Evolutionary conservation across 1,140 invertebrate genomes (phyloP).

Genomic region (Drosophila chauvacae): DNA sequence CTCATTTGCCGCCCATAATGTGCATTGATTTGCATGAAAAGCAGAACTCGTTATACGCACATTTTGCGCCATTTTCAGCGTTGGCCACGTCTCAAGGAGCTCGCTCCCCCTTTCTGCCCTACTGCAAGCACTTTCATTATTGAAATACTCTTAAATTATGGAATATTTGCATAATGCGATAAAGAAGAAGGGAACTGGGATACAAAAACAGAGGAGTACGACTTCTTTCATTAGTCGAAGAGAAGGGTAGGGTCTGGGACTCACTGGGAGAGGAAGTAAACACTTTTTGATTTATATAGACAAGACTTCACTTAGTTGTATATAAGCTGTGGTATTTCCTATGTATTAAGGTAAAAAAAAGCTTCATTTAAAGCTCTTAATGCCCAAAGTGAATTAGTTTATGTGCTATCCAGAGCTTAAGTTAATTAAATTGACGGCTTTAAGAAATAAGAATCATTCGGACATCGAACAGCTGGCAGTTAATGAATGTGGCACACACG

Average conservation of each 20-base stretch:
- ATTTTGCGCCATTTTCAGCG: constrained; percentile 61
- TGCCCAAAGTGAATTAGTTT: background rate
- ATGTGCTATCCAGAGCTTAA: background rate
- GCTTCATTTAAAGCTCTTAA: background rate
- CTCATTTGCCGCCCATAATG: constrained; percentile 62
- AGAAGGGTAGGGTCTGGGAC: background rate
- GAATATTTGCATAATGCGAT: constrained; percentile 63
- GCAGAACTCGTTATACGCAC: constrained; percentile 67
- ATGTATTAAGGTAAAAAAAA: background rate
- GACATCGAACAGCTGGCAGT: constrained; percentile 40
- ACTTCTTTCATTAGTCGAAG: constrained; percentile 12
- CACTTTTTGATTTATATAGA: too few species aligned
- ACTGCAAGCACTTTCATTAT: constrained; percentile 56
- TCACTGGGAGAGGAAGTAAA: too few species aligned
- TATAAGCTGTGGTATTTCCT: background rate
- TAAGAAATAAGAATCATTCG: constrained; percentile 19
- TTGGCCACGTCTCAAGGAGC: constrained; percentile 33
- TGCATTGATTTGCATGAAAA: constrained; percentile 68
- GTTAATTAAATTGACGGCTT: constrained; percentile 19
- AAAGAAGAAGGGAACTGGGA: constrained; percentile 13
- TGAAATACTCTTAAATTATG: constrained; percentile 61
- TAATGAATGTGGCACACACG: constrained; percentile 49
- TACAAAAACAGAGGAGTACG: constrained; percentile 10
- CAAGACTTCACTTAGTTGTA: background rate
- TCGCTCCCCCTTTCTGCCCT: constrained; percentile 16